Evolutionary conservation across 2,797 vertebrate genomes (phyloP), one percentile per base, ranked within the genome.

Genomic region (Peromyscus melanophrys): DNA sequence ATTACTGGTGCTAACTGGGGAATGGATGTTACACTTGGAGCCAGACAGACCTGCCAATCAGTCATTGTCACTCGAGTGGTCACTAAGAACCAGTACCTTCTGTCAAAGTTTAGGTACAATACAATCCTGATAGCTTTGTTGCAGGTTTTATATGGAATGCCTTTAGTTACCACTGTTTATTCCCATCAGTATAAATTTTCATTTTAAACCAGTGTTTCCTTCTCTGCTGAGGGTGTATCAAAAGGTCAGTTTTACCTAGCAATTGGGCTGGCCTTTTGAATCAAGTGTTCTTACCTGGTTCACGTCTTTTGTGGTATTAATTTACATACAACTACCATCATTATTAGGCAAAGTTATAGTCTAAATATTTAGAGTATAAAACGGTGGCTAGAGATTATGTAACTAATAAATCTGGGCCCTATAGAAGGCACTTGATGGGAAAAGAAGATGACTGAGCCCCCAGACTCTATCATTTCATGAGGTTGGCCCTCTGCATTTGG

Each of bases 61-160:
- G 49, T 7, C 61, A 14, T 1, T 4, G 40, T 49, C 14, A 57
- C 4, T 80, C 57, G 10, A 81, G 34, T 13, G 27, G 13, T 40
- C 29, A 0, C 29, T 46, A 46, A 76, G 69, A 46, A 37, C 31
- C 6, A 2, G 23, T 65, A 43, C n/a, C 43, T 86, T 89, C 21
- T 85, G 21, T 83, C 40, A 67, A 49, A 63, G n/a, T 57, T 49
- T 0, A 57, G 31, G 13, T 4, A 25, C 83, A 57, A 75, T 25
- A 27, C 17, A 21, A 6, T 52, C 61, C 46, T 69, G 29, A 13
- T 21, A 82, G 31, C 57, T 43, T 5, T 0, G 0, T 27, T 25
- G 13, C 19, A 2, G 49, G 14, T 93, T 75, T 88, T 89, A 37
- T 52, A 23, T 37, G 61, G n/a, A 11, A 49, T 37, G 17, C 37